Conservation (phyloP, 2,113 vertebrate genomes). For the Grammomys dolichurus region DNA sequence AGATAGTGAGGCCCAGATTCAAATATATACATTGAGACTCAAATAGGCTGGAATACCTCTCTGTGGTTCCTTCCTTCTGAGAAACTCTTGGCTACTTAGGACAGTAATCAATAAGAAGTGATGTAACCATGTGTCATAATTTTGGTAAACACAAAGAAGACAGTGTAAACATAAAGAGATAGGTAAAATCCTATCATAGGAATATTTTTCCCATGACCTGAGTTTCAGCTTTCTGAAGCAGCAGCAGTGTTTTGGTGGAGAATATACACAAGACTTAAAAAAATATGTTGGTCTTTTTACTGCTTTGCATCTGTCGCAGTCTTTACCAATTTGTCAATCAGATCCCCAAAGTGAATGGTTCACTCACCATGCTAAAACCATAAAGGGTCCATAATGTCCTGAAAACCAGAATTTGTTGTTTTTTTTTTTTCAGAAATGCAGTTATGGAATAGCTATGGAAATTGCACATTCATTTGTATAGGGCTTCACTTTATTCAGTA, state of each 20-base stretch:
- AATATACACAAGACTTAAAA: neutral
- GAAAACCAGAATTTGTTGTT: constrained; percentile 24
- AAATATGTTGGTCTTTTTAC: neutral
- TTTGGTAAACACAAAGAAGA: constrained; percentile 33
- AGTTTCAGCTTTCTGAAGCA: constrained; percentile 34
- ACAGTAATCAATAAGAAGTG: neutral
- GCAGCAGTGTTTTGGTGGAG: neutral
- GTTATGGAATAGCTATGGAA: neutral
- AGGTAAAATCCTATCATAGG: constrained; percentile 13
- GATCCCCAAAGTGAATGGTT: neutral
- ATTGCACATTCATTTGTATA: constrained; percentile 32
- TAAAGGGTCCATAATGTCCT: neutral
- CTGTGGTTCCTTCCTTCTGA: neutral
- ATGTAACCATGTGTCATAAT: constrained; percentile 26
- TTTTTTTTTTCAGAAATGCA: constrained; percentile 6
- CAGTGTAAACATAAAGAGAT: constrained; percentile 26
- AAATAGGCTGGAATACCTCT: neutral
- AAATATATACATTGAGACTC: neutral
- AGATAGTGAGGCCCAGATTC: neutral
- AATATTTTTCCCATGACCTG: neutral
- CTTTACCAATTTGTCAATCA: neutral
- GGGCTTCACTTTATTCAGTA: constrained; percentile 10
- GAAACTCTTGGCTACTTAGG: neutral
- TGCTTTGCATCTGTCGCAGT: neutral
- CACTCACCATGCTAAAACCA: constrained; percentile 19